Conservation (phyloP, 2,888 invertebrate species). For the Chrysina gloriosa region DNA sequence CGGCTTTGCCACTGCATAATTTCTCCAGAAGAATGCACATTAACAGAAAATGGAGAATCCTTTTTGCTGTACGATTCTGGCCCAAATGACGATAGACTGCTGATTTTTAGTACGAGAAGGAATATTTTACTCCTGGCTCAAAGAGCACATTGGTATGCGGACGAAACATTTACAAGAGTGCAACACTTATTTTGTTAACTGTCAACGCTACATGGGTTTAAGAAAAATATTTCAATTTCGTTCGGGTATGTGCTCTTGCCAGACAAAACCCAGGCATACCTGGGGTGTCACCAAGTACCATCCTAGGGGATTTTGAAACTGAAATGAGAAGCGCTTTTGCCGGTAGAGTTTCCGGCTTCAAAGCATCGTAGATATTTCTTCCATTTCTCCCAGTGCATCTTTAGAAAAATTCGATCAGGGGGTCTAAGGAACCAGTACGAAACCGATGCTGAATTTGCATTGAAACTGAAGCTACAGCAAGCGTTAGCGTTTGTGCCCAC, state of each 20-base stretch:
- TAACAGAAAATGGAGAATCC: no score
- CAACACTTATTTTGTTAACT: background rate
- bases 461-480: background rate
- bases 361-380: background rate
- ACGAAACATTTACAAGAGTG: background rate
- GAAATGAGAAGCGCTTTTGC: background rate
- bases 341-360: background rate
- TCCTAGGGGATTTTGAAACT: no score
- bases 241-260: no score
- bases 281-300: no score
- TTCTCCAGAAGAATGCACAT: background rate
- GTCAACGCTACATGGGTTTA: background rate
- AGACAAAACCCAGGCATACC: no score
- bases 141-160: background rate
- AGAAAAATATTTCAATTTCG: background rate
- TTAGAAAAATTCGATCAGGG: no score
- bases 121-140: background rate
- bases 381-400: background rate
- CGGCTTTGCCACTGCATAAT: background rate
- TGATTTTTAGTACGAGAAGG: background rate
- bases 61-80: background rate
- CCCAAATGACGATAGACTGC: background rate
- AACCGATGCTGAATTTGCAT: background rate
- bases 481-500: no score
- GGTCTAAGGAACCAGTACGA: background rate